Evolutionary conservation across 2,797 vertebrate species (phyloP).

Genomic region (Thamnophis elegans): DNA sequence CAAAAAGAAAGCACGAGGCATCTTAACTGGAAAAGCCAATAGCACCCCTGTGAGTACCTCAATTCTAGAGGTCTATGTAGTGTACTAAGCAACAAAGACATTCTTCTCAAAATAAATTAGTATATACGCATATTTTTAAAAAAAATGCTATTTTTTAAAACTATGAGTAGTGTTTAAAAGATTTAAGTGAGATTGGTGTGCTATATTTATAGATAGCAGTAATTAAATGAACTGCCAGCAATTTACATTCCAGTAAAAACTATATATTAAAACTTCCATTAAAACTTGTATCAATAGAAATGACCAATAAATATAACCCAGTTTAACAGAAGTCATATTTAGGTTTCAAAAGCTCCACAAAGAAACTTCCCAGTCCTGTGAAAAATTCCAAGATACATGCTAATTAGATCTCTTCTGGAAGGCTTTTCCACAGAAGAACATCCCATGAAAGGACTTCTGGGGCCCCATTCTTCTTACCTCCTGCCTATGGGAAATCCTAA

Average conservation of each 20-base stretch:
- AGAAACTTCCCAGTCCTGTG: not conserved
- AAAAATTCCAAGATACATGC: not conserved
- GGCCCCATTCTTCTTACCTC: not conserved
- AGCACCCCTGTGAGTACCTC: constrained; percentile 84
- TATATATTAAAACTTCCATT: not conserved
- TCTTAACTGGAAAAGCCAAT: constrained; percentile 93
- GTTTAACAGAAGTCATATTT: not conserved
- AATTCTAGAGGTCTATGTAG: not conserved
- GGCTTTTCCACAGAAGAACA: not conserved
- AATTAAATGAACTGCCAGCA: not conserved
- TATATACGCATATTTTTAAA: not conserved
- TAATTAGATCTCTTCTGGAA: not conserved
- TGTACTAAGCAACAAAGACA: not conserved
- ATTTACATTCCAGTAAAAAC: not conserved
- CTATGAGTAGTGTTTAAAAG: not conserved
- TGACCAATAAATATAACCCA: not conserved
- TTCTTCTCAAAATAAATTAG: not conserved
- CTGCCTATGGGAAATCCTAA: not conserved
- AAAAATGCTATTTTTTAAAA: not conserved
- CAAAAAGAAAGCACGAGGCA: constrained; percentile 97
- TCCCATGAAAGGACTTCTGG: not conserved
- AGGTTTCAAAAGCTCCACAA: not conserved
- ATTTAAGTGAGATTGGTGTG: not conserved
- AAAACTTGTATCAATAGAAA: not conserved
- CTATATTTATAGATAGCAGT: not conserved